These are phyloP conservation scores for Diplosoma virens DNA, from an alignment of 23 tunicate genomes.

Conservation along the genomic window DNA sequence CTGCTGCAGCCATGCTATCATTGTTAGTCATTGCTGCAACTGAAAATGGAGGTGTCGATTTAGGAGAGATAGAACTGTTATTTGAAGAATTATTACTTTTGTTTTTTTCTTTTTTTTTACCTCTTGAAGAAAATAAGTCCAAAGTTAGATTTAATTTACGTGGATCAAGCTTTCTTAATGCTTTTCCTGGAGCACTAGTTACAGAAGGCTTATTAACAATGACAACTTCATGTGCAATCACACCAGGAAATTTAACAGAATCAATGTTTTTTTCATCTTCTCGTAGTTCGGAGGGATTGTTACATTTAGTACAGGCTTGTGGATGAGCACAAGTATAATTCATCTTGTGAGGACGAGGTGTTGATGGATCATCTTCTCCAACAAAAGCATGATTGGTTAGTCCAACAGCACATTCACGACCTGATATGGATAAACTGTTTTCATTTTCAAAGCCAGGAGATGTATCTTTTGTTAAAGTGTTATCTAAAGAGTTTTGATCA, in stretches of 20 bases:
- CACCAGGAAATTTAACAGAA: neutral
- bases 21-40: neutral
- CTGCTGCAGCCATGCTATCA: no score
- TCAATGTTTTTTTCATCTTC: neutral
- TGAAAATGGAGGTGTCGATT: conserved; percentile 53
- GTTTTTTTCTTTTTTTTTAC: conserved; percentile 60
- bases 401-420: conserved; percentile 2
- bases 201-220: conserved; percentile 20
- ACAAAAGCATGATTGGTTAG: conserved; percentile 49
- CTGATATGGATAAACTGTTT: neutral
- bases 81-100: conserved; percentile 51
- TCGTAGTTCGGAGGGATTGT: neutral
- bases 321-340: conserved; percentile 42
- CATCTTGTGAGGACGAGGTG: conserved; percentile 59
- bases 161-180: conserved; percentile 88
- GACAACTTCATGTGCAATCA: conserved; percentile 44
- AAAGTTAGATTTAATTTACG: conserved; percentile 83
- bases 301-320: conserved; percentile 28
- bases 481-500: conserved; percentile 23
- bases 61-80: conserved; percentile 57
- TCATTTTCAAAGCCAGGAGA: conserved; percentile 19
- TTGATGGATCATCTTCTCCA: conserved; percentile 39
- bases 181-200: conserved; percentile 65
- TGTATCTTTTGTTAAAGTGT: neutral
- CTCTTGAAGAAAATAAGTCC: conserved; percentile 76